Base-by-base conservation (phyloP, 2,113 vertebrate genomes). In the Gavia stellata region DNA sequence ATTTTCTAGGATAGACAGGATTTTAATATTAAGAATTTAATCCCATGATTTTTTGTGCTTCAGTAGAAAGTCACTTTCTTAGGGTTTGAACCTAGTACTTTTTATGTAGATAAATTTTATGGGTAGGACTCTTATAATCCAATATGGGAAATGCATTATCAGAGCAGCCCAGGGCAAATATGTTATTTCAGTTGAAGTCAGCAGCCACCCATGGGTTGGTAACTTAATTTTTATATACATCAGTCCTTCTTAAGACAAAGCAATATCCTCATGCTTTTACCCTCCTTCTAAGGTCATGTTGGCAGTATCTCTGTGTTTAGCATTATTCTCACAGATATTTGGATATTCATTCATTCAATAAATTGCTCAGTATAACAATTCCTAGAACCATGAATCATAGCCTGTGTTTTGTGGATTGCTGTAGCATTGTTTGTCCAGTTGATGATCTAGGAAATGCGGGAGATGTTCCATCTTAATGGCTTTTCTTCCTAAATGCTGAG, bases 1-100 rank as follows among this genome's bases (percentile, higher is more conserved):
- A 13, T 45, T 74, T 77, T 59, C 25, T 62, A 18, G 40, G 20
- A 19, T 19, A 47, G 59, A 28, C 2, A n/a, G 36, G 28, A 42
- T 9, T 88, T 63, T 55, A 56, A 25, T 55, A 49, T 44, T 36
- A 61, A 88, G 33, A 72, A 56, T 26, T 56, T 56, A 78, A 44
- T 81, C 6, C 11, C 10, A 38, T 2, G 0, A 2, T 9, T 10
- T 19, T 11, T 10, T 21, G 14, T 36, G 12, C 10, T 56, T 38
- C 47, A 28, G 20, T 38, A 56, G 21, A 47, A 62, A 40, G 28
- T 63, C 3, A 29, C 8, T 72, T 85, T 28, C 12, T 79, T 38
- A 31, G 19, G 4, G 73, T 56, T 61, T 82, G 34, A 55, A 55
- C 75, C 23, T 56, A n/a, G 23, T 62, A 70, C 8, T 73, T 59